phyloP scores from a whole-genome alignment of 2,113 vertebrate species.

The Danionella cerebrum region DNA sequence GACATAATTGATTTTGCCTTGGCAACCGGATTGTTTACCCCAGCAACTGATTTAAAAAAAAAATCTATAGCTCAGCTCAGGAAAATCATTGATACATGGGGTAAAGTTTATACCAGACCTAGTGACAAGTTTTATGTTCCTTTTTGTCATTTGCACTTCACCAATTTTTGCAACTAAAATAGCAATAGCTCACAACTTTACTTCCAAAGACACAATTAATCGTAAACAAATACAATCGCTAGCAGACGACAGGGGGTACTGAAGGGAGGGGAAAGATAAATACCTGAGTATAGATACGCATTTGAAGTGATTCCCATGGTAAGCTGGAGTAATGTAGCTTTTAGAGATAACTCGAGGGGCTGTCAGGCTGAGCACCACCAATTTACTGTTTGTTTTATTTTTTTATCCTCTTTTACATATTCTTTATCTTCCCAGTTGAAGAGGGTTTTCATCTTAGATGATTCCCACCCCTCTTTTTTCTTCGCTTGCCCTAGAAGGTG shows the following conservation, averaged over 20 bases:
- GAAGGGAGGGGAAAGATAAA: conserved; percentile 24
- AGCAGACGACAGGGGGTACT: conserved; percentile 17
- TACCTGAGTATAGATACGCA: conserved; percentile 62
- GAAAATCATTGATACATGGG: no score
- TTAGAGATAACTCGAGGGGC: conserved; percentile 73
- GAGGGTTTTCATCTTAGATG: conserved; percentile 69
- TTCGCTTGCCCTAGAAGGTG: conserved; percentile 76
- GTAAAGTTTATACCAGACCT: no score
- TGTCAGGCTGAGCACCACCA: conserved; percentile 60
- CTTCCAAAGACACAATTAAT: conserved; percentile 46
- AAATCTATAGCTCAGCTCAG: no score
- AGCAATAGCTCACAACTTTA: conserved; percentile 46
- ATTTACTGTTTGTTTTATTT: conserved; percentile 62
- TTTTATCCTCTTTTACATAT: conserved; percentile 36
- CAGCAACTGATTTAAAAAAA: no score
- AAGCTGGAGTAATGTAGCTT: conserved; percentile 72
- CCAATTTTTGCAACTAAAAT: conserved; percentile 39
- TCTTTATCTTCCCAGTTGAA: conserved; percentile 73
- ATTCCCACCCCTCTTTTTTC: conserved; percentile 67
- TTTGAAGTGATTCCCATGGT: conserved; percentile 80
- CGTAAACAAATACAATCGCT: conserved; percentile 47
- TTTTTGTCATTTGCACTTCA: conserved; percentile 34
- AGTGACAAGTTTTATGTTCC: no score
- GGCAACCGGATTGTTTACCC: no score
- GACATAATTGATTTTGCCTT: no score